Evolutionary conservation across 2,888 invertebrate species (phyloP).

Genomic region (Bellardia bayeri): DNA sequence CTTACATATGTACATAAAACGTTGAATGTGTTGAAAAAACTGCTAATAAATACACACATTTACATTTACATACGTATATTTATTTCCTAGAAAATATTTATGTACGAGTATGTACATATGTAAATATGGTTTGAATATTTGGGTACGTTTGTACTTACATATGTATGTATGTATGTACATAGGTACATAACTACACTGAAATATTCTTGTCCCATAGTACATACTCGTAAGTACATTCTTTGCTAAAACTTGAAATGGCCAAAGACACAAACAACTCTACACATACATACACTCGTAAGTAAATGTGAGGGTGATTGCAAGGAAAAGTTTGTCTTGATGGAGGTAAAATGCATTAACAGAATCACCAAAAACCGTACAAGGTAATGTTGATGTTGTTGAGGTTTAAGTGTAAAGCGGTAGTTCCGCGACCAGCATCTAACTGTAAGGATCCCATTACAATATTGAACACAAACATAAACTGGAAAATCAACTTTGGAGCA

Average conservation of each 20-base stretch:
- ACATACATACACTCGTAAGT: background rate
- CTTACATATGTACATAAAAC: too few relatives aligned
- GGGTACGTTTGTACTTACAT: too few relatives aligned
- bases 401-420: constrained; percentile 13
- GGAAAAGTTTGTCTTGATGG: background rate
- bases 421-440: background rate
- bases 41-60: too few relatives aligned
- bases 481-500: constrained; percentile 9
- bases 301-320: constrained; percentile 16
- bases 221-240: background rate
- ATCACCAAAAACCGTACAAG: background rate
- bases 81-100: too few relatives aligned
- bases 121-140: too few relatives aligned
- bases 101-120: too few relatives aligned
- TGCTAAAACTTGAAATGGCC: constrained; percentile 8
- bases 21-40: too few relatives aligned
- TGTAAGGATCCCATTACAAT: constrained; percentile 17
- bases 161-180: background rate
- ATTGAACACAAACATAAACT: constrained; percentile 13
- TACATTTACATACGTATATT: too few relatives aligned
- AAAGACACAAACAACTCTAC: background rate
- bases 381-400: background rate
- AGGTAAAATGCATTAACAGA: background rate
- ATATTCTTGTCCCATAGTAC: too few relatives aligned
- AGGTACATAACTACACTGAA: background rate